These are phyloP conservation scores for Sebastiscus albofasciatus DNA, from an alignment of 2,797 vertebrate species.

Conservation along the genomic window DNA sequence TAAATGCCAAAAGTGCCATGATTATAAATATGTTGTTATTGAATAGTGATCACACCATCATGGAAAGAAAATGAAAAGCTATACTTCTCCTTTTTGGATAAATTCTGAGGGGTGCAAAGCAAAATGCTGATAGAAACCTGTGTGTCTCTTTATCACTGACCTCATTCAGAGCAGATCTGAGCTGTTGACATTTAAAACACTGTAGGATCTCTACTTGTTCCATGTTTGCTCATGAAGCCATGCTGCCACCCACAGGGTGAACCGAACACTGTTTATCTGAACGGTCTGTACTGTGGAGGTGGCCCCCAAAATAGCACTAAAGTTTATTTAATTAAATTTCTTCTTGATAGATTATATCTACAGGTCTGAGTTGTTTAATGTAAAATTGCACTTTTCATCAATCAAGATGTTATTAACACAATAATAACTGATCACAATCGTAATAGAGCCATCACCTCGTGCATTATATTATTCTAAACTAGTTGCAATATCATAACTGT, in stretches of 20 bases:
- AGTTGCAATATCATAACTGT: no score
- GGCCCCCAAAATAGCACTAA: no score
- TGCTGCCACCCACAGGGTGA: conserved; percentile 69
- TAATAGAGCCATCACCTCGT: no score
- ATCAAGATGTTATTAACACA: not conserved
- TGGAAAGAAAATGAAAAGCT: no score
- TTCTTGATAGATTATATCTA: not conserved
- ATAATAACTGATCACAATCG: not conserved
- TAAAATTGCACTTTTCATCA: not conserved
- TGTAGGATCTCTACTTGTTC: not conserved
- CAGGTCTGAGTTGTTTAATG: not conserved
- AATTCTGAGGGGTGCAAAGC: not conserved
- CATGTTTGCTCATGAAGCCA: conserved; percentile 1
- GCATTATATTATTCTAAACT: no score
- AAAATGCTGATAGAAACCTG: not conserved
- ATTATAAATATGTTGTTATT: not conserved
- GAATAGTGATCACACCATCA: not conserved
- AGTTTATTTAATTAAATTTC: not conserved
- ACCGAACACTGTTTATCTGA: not conserved
- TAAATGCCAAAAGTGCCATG: not conserved
- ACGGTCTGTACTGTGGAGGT: not conserved
- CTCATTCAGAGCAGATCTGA: conserved; percentile 12
- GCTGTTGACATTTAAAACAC: not conserved
- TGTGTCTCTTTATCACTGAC: not conserved
- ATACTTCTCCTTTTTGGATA: no score